A percentile compares a stretch with the other conserved stretches of the same genome.
Conservation (phyloP, 1,140 invertebrate species). For the Trachymyrmex septentrionalis region DNA sequence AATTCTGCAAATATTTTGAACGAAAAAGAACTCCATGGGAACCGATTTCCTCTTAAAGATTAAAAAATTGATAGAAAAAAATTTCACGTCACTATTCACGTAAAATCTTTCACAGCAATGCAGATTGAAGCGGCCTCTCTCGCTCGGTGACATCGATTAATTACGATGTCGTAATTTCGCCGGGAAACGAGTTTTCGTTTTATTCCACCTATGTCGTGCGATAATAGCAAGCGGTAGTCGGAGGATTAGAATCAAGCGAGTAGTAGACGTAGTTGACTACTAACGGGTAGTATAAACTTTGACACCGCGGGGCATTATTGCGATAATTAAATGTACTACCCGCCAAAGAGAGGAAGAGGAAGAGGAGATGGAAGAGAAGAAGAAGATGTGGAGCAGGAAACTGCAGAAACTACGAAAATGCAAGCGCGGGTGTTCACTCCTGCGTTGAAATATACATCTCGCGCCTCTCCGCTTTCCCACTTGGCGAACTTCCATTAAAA, state of each 20-base stretch:
- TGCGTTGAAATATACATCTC: conserved; percentile 46
- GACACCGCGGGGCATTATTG: conserved; percentile 17
- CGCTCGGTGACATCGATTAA: neutral
- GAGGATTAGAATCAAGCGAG: neutral
- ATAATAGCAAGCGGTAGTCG: neutral
- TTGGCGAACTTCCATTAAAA: conserved; percentile 40
- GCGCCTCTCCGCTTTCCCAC: conserved; percentile 8
- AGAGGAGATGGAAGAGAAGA: neutral
- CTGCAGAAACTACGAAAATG: conserved; percentile 31
- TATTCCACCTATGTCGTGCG: neutral
- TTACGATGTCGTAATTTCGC: conserved; percentile 1
- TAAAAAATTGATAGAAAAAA: neutral
- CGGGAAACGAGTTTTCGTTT: neutral
- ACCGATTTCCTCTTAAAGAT: too few species aligned
- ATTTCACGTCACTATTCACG: neutral
- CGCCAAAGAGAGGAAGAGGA: neutral
- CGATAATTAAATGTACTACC: conserved; percentile 44
- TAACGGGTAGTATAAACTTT: conserved; percentile 49
- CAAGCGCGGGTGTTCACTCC: neutral
- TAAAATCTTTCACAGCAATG: neutral
- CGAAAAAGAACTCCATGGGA: neutral
- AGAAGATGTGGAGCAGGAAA: neutral
- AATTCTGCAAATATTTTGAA: neutral
- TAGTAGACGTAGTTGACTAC: neutral
- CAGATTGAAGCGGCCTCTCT: neutral